Percentiles rank a stretch among this genome's conserved stretches.
Evolutionary conservation across 2,888 invertebrate species (phyloP).

Genomic region (Aleiodes alternator): DNA sequence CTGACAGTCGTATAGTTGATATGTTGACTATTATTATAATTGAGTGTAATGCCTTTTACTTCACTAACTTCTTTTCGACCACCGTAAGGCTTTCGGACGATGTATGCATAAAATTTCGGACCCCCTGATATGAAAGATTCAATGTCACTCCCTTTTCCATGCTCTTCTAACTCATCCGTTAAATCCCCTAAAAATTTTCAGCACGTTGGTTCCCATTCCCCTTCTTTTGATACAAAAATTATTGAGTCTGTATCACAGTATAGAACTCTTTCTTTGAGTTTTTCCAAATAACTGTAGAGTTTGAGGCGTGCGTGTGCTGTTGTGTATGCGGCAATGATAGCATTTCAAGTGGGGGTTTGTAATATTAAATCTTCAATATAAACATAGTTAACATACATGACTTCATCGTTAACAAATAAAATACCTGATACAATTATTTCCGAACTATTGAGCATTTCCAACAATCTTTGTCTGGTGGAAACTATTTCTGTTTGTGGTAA

Average conservation of each 20-base stretch:
- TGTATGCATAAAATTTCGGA: slow-evolving; percentile 65
- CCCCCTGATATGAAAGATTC: slow-evolving; percentile 66
- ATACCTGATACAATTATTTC: slow-evolving; percentile 52
- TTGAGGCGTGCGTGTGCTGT: slow-evolving; percentile 66
- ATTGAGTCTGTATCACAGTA: slow-evolving; percentile 65
- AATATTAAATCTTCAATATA: slow-evolving; percentile 42
- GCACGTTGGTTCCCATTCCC: slow-evolving; percentile 52
- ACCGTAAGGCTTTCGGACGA: slow-evolving; percentile 28
- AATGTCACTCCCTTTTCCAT: slow-evolving; percentile 60
- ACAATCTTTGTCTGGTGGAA: slow-evolving; percentile 43
- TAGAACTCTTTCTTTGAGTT: slow-evolving; percentile 62
- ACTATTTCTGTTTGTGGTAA: slow-evolving; percentile 45
- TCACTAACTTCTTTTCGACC: slow-evolving; percentile 52
- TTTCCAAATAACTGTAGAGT: slow-evolving; percentile 66
- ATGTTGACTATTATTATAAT: slow-evolving; percentile 42
- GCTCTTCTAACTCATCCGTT: slow-evolving; percentile 66
- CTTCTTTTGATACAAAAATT: slow-evolving; percentile 57
- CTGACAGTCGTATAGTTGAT: slow-evolving; percentile 47
- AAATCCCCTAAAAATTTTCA: slow-evolving; percentile 67
- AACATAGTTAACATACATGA: too few relatives aligned
- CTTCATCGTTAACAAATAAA: background rate
- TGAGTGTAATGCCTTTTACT: slow-evolving; percentile 53
- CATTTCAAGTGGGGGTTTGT: slow-evolving; percentile 54
- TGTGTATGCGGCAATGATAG: slow-evolving; percentile 67
- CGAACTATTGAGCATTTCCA: slow-evolving; percentile 52